Base-by-base conservation (phyloP, 2,888 invertebrate genomes). In the Syrphus vitripennis region DNA sequence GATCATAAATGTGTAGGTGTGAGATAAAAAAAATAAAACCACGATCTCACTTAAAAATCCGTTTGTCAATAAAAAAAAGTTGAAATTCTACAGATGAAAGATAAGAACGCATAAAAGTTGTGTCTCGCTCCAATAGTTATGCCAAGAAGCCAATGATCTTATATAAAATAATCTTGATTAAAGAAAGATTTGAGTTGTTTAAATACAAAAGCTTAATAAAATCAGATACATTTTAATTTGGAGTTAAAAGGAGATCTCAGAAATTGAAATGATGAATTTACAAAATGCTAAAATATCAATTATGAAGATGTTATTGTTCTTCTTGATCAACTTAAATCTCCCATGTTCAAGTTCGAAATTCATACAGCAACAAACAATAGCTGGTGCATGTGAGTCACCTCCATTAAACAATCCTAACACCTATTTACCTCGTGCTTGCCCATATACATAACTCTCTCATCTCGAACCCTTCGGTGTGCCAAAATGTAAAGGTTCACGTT, bases 401-500 rank as follows among this genome's bases (percentile, higher is more conserved):
- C 1, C 9, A 29, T 34, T 34, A 1, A 59, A 34, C 7, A 19
- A 9, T 26, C 50, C 3, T n/a, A 57, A 31, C 29, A 57, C 31
- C 31, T 57, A 29, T 10, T 4, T 31, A 57, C 16, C 57, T 57
- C 55, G 53, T 53, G 45, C 45, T 45, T 45, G n/a, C 10, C 45
- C 9, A 31, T 31, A 7, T 45, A 6, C 26, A 6, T 6, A 34
- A 6, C 34, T 16, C 31, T 19, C 19, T 14, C 21, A 4, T 6
- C 14, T 34, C 6, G 19, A 37, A 61, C 37, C 59, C 14, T 19
- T 37, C 7, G 21, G 45, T 45, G 19, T 42, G 42, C 63, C 16
- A 61, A 63, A 59, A 42, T 45, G 14, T 16, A 26, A 63, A 37
- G 26, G 29, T 63, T 63, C 63, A 19, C 16, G 16, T 63, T 63